Percentiles rank a stretch among this genome's conserved stretches.
These are phyloP conservation scores for Tachycineta bicolor DNA, from an alignment of 2,113 vertebrate genomes.

Conservation along the genomic window DNA sequence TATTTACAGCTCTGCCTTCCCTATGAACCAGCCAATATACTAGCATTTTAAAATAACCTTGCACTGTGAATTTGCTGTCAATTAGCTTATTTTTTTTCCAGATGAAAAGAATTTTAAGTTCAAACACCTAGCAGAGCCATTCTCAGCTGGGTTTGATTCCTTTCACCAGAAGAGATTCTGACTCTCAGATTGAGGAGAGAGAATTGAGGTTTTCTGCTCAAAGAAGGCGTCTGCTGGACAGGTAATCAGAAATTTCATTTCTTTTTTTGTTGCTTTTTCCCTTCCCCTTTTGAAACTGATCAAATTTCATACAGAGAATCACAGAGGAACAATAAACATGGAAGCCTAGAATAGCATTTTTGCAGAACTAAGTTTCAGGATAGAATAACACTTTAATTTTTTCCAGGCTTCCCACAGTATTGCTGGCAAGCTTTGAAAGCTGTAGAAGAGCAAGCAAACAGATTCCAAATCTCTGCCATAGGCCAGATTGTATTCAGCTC, in stretches of 20 bases:
- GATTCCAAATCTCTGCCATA: conserved; percentile 43
- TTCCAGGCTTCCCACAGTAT: conserved; percentile 61
- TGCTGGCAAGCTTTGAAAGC: conserved; percentile 60
- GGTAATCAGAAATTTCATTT: not conserved
- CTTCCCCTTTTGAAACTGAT: not conserved
- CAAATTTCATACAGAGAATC: not conserved
- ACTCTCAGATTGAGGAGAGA: not conserved
- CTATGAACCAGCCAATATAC: not conserved
- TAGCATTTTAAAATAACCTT: not conserved
- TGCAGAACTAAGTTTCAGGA: conserved; percentile 53
- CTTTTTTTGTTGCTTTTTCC: not conserved
- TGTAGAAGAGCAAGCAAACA: conserved; percentile 37
- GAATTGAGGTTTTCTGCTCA: not conserved
- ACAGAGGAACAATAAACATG: conserved; percentile 44
- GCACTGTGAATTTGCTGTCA: not conserved
- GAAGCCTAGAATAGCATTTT: conserved; percentile 52
- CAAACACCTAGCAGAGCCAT: not conserved
- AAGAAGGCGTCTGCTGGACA: not conserved
- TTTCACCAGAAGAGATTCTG: not conserved
- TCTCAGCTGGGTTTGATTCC: not conserved
- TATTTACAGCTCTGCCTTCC: not conserved
- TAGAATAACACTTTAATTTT: conserved; percentile 60
- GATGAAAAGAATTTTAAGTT: not conserved
- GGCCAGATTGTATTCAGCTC: conserved; percentile 38
- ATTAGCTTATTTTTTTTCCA: not conserved